Evolutionary conservation across 2,113 vertebrate genomes (phyloP).

Genomic region (Micromys minutus): DNA sequence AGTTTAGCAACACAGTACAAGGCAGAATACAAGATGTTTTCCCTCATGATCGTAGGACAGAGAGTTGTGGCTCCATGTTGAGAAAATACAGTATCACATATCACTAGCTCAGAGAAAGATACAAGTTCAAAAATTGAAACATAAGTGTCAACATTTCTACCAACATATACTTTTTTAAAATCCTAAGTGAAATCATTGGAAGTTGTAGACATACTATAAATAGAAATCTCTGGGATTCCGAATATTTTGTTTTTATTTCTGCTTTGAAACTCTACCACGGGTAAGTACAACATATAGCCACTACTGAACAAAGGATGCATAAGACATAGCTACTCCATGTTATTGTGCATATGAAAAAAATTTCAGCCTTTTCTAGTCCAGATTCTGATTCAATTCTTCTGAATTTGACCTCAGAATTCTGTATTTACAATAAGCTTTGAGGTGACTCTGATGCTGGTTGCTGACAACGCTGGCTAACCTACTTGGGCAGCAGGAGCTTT

Average conservation of each 20-base stretch:
- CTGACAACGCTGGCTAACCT: not conserved
- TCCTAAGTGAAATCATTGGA: not conserved
- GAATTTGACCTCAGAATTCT: not conserved
- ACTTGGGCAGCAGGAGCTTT: not conserved
- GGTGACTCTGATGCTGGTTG: too few species aligned
- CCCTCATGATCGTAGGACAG: not conserved
- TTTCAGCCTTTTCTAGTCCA: not conserved
- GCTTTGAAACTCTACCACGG: not conserved
- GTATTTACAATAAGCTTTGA: not conserved
- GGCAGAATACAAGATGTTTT: not conserved
- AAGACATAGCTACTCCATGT: not conserved
- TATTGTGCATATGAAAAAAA: not conserved
- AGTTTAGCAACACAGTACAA: not conserved
- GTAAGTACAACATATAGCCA: not conserved
- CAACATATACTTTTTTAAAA: not conserved
- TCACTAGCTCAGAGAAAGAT: not conserved
- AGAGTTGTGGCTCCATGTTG: not conserved
- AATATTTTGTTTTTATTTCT: not conserved
- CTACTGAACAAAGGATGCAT: not conserved
- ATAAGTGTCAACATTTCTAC: not conserved
- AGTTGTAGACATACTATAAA: not conserved
- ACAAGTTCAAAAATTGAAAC: not conserved
- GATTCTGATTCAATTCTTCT: not conserved
- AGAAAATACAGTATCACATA: too few species aligned
- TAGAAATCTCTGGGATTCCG: not conserved